phyloP scores from a whole-genome alignment of 2,797 vertebrate species.

The Orientallactaga sibirica region DNA sequence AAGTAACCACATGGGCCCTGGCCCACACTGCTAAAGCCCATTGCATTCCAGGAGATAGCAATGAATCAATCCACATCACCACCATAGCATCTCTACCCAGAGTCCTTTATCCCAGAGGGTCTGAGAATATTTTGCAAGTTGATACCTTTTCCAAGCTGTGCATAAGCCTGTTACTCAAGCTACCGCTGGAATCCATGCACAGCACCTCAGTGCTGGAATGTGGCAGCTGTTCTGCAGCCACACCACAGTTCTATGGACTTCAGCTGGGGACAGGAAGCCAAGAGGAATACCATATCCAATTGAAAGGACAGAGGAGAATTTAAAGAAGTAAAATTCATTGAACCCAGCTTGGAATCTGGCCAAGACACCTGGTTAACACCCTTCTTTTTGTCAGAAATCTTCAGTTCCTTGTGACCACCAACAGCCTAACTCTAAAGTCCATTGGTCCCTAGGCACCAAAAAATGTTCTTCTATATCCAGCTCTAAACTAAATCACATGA shows the following conservation, averaged over 20 bases:
- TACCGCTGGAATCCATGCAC: conserved; percentile 60
- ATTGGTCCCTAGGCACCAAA: neutral
- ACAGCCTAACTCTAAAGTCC: conserved; percentile 13
- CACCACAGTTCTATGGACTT: conserved; percentile 57
- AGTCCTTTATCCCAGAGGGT: conserved; percentile 73
- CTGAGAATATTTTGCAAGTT: conserved; percentile 75
- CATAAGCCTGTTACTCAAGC: conserved; percentile 67
- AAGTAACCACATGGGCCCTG: conserved; percentile 54
- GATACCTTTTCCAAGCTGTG: conserved; percentile 76
- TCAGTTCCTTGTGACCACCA: conserved; percentile 60
- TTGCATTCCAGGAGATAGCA: conserved; percentile 76
- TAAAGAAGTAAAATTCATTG: conserved; percentile 73
- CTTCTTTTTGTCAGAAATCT: conserved; percentile 60
- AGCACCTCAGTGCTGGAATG: conserved; percentile 73
- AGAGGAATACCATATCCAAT: conserved; percentile 78
- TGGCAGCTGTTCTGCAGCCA: conserved; percentile 77
- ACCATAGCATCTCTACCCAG: conserved; percentile 65
- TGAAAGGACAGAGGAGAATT: conserved; percentile 66
- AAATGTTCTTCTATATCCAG: neutral
- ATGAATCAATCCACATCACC: conserved; percentile 77
- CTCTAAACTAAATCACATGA: conserved; percentile 28
- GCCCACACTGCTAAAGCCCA: conserved; percentile 66
- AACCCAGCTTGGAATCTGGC: conserved; percentile 67
- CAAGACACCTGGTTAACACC: conserved; percentile 79
- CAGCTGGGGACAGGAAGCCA: conserved; percentile 71